Base-by-base conservation (phyloP, 2,113 vertebrate genomes). In the Syngnathus floridae region DNA sequence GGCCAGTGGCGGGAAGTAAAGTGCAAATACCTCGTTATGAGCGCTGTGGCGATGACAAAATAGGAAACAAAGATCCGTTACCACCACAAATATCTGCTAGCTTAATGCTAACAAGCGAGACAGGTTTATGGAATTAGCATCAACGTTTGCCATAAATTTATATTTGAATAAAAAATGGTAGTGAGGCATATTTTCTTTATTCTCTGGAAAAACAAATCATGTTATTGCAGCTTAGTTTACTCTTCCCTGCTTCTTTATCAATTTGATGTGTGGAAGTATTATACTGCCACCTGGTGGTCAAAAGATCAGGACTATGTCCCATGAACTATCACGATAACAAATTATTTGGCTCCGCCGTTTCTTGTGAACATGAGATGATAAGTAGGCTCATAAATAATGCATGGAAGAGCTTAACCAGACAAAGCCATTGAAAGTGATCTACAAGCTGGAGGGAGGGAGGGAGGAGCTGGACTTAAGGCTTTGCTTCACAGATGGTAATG, bases 351-450 rank as follows among this genome's bases (percentile, higher is more conserved):
- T 79, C 65, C 69, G 67, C 31, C 9, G 49, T 48, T 7, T 4
- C 57, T 41, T 21, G 57, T 58, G 37, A 71, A 48, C 60, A 51
- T 58, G 67, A 69, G 57, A 66, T 31, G 37, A 74, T 73, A 69
- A 76, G 62, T 45, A 52, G 69, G 40, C 38, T 73, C 48, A 76
- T 76, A 69, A 66, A 66, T 62, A 69, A 69, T 63, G 38, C 21
- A 54, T 40, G 57, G 46, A 56, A 36, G 49, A 38, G 43, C 63
- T 66, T 22, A 22, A 57, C 64, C 35, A 66, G 60, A 74, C 64
- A 26, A 19, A 35, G 58, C 64, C 74, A 38, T 5, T 80, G 71
- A 80, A 77, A 76, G 58, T 0, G n/a, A 76, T 80, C 71, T 69
- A 66, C 52, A 14, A 17, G 63, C 65, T 72, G 72, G 61, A 79